Conservation (phyloP, 2,797 vertebrate genomes). For the Myotis findleyi region DNA sequence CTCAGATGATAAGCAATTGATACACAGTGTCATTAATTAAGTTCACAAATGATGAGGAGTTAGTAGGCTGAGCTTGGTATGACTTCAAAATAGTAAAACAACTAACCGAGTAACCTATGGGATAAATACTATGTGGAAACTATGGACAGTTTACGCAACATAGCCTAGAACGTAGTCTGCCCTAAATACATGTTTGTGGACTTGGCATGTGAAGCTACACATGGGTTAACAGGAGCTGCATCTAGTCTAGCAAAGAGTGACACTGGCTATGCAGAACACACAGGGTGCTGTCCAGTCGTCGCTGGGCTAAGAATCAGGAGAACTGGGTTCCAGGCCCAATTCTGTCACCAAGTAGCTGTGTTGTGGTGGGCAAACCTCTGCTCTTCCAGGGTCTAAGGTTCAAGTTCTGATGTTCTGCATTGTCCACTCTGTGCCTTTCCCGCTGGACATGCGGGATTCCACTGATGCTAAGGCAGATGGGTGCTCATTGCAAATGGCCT, state of each 20-base stretch:
- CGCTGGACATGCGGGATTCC: not conserved
- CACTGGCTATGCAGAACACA: not conserved
- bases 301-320: not conserved
- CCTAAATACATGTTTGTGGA: not conserved
- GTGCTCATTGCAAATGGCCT: not conserved
- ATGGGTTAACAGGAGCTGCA: not conserved
- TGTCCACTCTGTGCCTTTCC: not conserved
- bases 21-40: not conserved
- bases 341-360: not conserved
- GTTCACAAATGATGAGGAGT: not conserved
- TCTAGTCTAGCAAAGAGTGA: not conserved
- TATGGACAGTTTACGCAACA: not conserved
- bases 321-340: not conserved
- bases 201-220: not conserved
- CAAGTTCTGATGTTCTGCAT: not conserved
- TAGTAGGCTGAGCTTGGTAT: not conserved
- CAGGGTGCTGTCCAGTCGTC: rapidly evolving
- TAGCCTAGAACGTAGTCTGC: not conserved
- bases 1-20: not conserved
- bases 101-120: not conserved
- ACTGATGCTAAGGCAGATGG: not conserved
- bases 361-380: not conserved
- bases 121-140: not conserved
- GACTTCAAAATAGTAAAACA: conserved; percentile 15
- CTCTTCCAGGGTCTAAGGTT: not conserved